Evolutionary conservation across 2,113 vertebrate genomes (phyloP).

Genomic region (Phrynosoma blainvillii): DNA sequence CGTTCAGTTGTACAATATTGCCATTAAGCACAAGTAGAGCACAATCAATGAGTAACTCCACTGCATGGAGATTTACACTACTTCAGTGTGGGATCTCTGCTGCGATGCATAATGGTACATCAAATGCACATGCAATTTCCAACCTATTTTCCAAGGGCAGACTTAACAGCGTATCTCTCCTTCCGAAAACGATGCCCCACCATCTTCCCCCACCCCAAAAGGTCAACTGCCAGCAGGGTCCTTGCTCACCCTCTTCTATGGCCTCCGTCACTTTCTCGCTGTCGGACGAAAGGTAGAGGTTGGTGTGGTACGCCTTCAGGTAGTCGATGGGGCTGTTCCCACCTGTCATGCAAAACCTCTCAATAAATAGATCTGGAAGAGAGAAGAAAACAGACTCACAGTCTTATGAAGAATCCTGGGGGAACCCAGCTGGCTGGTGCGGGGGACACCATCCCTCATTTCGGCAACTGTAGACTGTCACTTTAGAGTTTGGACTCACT

Average conservation of each 20-base stretch:
- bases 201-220: rapidly evolving
- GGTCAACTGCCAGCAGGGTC: slow-evolving; percentile 8
- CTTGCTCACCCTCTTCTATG: slow-evolving; percentile 88
- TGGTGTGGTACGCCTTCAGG: slow-evolving; percentile 95
- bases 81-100: neutral
- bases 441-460: no score
- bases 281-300: slow-evolving; percentile 95
- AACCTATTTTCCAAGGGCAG: neutral
- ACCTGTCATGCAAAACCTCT: slow-evolving; percentile 96
- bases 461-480: no score
- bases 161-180: neutral
- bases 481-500: no score
- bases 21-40: no score
- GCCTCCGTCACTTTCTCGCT: slow-evolving; percentile 90
- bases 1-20: no score
- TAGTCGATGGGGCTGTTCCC: slow-evolving; percentile 95
- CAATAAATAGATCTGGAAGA: slow-evolving; percentile 87
- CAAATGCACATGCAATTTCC: neutral
- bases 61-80: no score
- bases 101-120: neutral
- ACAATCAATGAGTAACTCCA: no score
- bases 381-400: neutral
- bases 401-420: no score
- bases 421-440: neutral
- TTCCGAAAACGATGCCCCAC: neutral